phyloP scores from a whole-genome alignment of 2,113 vertebrate genomes.

The Perca flavescens region DNA sequence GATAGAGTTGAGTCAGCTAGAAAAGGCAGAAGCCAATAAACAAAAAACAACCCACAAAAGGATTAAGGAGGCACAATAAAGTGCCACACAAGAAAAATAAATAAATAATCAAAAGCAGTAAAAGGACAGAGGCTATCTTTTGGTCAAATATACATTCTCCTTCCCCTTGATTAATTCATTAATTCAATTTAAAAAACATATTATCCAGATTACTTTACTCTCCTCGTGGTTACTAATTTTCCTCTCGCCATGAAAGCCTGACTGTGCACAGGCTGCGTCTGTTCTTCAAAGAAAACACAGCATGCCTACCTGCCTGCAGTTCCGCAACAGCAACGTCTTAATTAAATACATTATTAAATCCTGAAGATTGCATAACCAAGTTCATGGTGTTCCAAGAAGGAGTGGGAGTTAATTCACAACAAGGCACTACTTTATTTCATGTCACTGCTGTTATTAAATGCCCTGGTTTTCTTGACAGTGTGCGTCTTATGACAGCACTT shows the following conservation, averaged over 20 bases:
- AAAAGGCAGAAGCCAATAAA: constrained; percentile 36
- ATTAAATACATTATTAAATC: constrained; percentile 66
- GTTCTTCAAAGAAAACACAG: constrained; percentile 18
- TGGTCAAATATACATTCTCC: background rate
- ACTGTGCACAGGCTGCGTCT: constrained; percentile 1
- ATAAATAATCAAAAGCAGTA: background rate
- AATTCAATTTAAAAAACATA: constrained; percentile 15
- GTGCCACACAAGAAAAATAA: background rate
- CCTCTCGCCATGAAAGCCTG: background rate
- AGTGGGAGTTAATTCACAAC: constrained; percentile 60
- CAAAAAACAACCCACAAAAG: constrained; percentile 8
- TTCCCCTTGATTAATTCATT: background rate
- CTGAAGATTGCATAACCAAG: constrained; percentile 64
- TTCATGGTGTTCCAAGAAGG: constrained; percentile 39
- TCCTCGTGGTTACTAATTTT: background rate
- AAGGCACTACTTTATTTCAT: constrained; percentile 12
- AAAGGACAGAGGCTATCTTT: background rate
- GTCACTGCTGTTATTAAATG: constrained; percentile 34
- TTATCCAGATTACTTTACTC: constrained; percentile 22
- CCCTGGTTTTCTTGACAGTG: background rate
- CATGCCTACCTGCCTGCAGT: constrained; percentile 30
- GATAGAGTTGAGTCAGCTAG: background rate
- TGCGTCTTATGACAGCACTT: constrained; percentile 49
- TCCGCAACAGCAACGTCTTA: constrained; percentile 44
- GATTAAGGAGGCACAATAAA: constrained; percentile 24